Evolutionary conservation across 2,888 invertebrate genomes (phyloP), one percentile per base, ranked within the genome.

Genomic region (Hypena proboscidalis): DNA sequence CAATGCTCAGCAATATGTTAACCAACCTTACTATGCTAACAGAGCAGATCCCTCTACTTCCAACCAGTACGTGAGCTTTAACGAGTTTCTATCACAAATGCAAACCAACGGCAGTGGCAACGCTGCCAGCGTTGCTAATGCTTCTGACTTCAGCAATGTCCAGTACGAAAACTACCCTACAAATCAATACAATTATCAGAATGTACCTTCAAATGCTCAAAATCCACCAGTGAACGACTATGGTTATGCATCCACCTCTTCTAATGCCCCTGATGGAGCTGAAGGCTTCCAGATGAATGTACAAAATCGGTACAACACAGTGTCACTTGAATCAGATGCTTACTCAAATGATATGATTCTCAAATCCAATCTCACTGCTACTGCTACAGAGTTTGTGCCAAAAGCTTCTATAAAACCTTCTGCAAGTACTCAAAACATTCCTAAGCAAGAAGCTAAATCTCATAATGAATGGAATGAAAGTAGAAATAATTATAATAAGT

Each of bases 351-450:
- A 84, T 34, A 65, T 85, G 61, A 77, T 85, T 50, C 74, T 81
- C 34, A 85, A 84, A 56, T 93, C 93, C 21, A 92, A 90, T 59
- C 79, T 93, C 25, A 92, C 92, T 40, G 80, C 92, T 7, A 92
- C 91, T 27, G 93, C 93, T 10, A 89, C 80, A 47, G 93, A 93
- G 75, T 93, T 93, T 85, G 85, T 92, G 54, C 93, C 93, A 42
- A 92, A 90, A 73, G 62, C 67, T 58, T 65, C 63, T 21, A 52
- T 62, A 33, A 73, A 63, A 54, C 64, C 70, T 54, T 64, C 75
- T 38, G 58, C 64, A 35, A 78, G 74, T 56, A 67, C 42, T 48
- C 73, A 70, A 38, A 70, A 73, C 61, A 62, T 72, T 60, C 67
- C 74, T 55, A 30, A 34, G 13, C 34, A 39, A 25, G 82, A 81